Base-by-base conservation (phyloP, 2,113 vertebrate genomes). In the Pseudopipra pipra region DNA sequence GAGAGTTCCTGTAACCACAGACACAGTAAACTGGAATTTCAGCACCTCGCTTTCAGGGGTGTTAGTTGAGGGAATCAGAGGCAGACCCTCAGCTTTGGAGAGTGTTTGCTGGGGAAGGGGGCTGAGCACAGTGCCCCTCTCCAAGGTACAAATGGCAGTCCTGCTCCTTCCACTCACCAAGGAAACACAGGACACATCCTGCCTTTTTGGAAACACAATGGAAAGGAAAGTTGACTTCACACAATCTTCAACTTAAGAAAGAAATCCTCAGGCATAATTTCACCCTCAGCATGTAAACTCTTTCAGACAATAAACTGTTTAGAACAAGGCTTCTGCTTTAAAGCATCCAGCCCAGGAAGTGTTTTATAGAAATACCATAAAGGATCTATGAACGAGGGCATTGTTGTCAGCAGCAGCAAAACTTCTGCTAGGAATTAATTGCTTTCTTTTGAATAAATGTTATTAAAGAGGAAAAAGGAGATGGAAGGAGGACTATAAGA, bases 391-490 rank as follows among this genome's bases (percentile, higher is more conserved):
- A 96, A 89, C n/a, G 31, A 87, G 41, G 33, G 33, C 41, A 62
- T 39, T 94, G 82, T 62, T 90, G 86, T 20, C 66, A 83, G 31
- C 39, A 76, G 72, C 58, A 78, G 54, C 30, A 37, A 75, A 85
- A 75, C 21, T 49, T 83, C 74, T 72, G 33, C 59, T 80, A 35
- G 61, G 30, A 82, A 54, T 85, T 89, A 89, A 92, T 41, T 91
- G 78, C 27, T 94, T 85, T 68, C 63, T 89, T 93, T 94, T 77
- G 37, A 95, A 88, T 93, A 85, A 61, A 20, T 25, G 58, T 33
- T 92, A 77, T 78, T 88, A 59, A 51, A 66, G 55, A 82, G 75
- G 24, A 89, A 89, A 90, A 93, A 91, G 75, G 47, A 85, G 83
- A 92, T 24, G 47, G 85, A 95, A 85, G 75, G n/a, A 91, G 58